A percentile compares a stretch with the other conserved stretches of the same genome.
These are phyloP conservation scores for Pachymerium ferrugineum DNA, from an alignment of 2,888 invertebrate species.

Conservation along the genomic window DNA sequence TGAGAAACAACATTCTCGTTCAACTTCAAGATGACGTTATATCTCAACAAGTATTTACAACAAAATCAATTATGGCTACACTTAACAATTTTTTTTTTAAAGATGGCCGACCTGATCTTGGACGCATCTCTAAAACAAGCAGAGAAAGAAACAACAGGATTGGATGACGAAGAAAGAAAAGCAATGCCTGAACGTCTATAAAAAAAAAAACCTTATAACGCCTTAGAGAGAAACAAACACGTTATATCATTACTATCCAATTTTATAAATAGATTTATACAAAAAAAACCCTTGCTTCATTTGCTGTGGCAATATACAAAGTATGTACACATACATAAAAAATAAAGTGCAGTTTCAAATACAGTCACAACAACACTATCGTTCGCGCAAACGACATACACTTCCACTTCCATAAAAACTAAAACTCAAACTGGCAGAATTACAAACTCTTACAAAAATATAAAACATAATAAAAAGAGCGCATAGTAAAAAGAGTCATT, in stretches of 20 bases:
- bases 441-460: background rate
- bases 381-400: background rate
- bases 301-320: background rate
- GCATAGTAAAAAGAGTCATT: too few species aligned
- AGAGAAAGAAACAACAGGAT: background rate
- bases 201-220: too few species aligned
- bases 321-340: background rate
- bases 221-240: too few species aligned
- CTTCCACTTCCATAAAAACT: background rate
- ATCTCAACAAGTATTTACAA: background rate
- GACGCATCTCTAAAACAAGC: background rate
- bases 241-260: conserved; percentile 1
- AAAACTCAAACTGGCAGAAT: background rate
- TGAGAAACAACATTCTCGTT: background rate
- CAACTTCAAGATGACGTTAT: background rate
- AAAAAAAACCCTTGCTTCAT: background rate
- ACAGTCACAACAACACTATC: background rate
- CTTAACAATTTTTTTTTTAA: background rate
- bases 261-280: conserved; percentile 14
- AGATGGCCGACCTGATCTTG: background rate
- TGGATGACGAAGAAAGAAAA: too few species aligned
- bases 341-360: background rate
- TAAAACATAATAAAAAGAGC: background rate
- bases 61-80: background rate
- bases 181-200: too few species aligned